Evolutionary conservation across 2,797 vertebrate species (phyloP), one percentile per base, ranked within the genome.

Genomic region (Salmo trutta): DNA sequence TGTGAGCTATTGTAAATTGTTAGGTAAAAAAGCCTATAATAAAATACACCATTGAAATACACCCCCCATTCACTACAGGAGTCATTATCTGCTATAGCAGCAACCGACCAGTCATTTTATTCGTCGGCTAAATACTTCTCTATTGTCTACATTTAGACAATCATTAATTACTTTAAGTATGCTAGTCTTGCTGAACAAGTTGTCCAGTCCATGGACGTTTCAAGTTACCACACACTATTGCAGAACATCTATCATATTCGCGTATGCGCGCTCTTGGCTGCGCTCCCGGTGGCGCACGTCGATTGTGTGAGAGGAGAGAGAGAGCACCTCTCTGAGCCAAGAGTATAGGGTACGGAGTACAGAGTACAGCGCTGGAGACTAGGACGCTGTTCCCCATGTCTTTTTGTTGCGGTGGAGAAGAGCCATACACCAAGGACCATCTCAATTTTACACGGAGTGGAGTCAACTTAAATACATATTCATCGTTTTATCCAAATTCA

Each of bases 361-460:
- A 70, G 73, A 72, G 27, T 36, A 17, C 14, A 76, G 75, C 10
- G 47, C 41, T 71, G 15, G 12, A 64, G 67, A 3, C 10, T 31
- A 47, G 67, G 47, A 24, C 47, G 3, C 19, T 27, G 21, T 16
- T 47, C 16, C 59, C 56, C 12, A 67, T 6, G 14, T 52, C 21
- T 2, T 29, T 66, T 27, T 54, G 14, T 3, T 29, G 29, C 76
- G 52, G 71, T 15, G 17, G 19, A 71, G 53, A 64, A 31, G 21
- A 14, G 4, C 73, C n/a, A 79, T 72, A 87, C 87, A 84, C 85
- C 82, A 89, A 83, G 80, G 77, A 71, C 81, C 74, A 69, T 66
- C 76, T 64, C 24, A 24, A 73, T 83, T 90, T 87, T 84, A 86
- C 88, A 85, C 88, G 69, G 74, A 36, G 69, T 15, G 29, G 47